Base-by-base conservation (phyloP, 2,113 vertebrate genomes). In the Asarcornis scutulata region DNA sequence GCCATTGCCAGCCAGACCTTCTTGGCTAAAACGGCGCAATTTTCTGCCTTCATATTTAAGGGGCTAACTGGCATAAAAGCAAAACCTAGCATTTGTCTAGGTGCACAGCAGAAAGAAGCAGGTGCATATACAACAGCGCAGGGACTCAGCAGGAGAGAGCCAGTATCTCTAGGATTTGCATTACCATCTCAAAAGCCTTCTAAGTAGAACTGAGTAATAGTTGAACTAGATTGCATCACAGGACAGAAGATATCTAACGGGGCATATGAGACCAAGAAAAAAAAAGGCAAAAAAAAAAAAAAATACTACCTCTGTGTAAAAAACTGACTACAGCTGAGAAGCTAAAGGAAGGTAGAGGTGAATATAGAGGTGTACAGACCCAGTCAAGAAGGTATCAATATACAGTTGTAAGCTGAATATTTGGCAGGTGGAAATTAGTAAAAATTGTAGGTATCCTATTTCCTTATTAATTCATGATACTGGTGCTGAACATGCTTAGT, bases 1-100 rank as follows among this genome's bases (percentile, higher is more conserved):
- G 69, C 66, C 40, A 55, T 23, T 95, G 77, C 53, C 93, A 93
- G 85, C 48, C 93, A 93, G 85, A 56, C 56, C 40, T 88, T 92
- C 73, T 83, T 69, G 60, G 27, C 83, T 90, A 59, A 73, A 91
- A 1, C 0, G 4, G 50, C 34, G 48, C 42, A 18, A 58, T 92
- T 94, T 96, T 93, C 62, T 95, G 93, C 80, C 44, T 90, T 91
- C 66, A 3, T 69, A 6, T 84, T 26, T 68, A 55, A 48, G 64
- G 27, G 26, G 4, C 63, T 89, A 68, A 66, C 18, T 22, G 38
- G 85, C 75, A 89, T n/a, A 38, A 66, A 90, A 42, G 31, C 81
- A 53, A 60, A 91, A 71, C 36, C 36, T 91, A 58, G 32, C 59
- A 26, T 66, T 84, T 95, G 59, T 87, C 78, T 58, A 71, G 69